A percentile compares a stretch with the other conserved stretches of the same genome.
phyloP scores from a whole-genome alignment of 2,888 invertebrate species.

The Dromius quadrimaculatus region DNA sequence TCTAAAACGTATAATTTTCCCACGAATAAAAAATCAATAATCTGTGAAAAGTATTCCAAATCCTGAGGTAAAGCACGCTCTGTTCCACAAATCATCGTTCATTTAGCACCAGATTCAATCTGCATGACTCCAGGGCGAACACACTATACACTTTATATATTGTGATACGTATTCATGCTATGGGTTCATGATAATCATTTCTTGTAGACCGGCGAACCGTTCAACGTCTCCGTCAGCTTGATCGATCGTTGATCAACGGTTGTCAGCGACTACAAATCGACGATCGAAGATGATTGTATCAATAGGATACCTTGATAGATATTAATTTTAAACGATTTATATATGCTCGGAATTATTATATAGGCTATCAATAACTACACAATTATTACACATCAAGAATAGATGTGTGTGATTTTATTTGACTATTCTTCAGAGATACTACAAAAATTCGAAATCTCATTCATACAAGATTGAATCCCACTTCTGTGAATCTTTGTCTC shows the following conservation, averaged over 20 bases:
- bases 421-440: not conserved
- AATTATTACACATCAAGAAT: no score
- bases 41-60: conserved; percentile 7
- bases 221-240: conserved; percentile 26
- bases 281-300: not conserved
- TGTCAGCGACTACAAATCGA: not conserved
- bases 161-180: not conserved
- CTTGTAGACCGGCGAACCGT: not conserved
- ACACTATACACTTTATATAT: no score
- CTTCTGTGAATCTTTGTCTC: no score
- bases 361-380: no score
- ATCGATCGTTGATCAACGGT: conserved; percentile 38
- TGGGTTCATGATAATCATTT: not conserved
- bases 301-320: no score
- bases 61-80: conserved; percentile 3
- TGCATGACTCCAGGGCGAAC: conserved; percentile 9
- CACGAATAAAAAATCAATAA: conserved; percentile 23
- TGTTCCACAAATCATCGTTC: conserved; percentile 14
- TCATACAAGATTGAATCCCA: no score
- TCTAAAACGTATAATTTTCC: conserved; percentile 12
- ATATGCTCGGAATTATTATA: no score
- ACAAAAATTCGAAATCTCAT: not conserved
- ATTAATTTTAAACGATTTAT: no score
- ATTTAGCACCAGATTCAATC: conserved; percentile 30
- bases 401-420: not conserved